Percentiles rank a stretch among this genome's conserved stretches.
Conservation (phyloP, 1,140 invertebrate genomes). For the Sarcophaga bullata region DNA sequence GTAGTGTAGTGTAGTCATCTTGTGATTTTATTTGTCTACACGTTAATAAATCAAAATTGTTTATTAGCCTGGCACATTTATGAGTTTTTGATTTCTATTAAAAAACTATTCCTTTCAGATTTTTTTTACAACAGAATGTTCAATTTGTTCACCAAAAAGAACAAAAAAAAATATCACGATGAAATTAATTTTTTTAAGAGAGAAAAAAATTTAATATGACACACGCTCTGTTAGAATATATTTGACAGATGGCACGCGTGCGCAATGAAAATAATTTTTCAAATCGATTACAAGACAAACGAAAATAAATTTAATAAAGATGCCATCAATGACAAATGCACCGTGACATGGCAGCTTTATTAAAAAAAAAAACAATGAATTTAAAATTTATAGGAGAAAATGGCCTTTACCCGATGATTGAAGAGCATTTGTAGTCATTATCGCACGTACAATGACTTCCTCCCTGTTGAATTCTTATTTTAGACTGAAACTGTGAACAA, state of each 20-base stretch:
- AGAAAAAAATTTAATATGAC: neutral
- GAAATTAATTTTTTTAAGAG: too few relatives aligned
- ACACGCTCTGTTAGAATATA: conserved; percentile 25
- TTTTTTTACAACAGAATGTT: neutral
- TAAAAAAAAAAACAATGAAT: too few relatives aligned
- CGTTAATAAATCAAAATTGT: conserved; percentile 38
- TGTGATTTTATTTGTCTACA: conserved; percentile 2
- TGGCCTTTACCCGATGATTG: too few relatives aligned
- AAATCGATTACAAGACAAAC: neutral
- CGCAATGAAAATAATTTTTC: conserved; percentile 38
- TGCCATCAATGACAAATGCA: conserved; percentile 13
- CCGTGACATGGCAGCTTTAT: conserved; percentile 31
- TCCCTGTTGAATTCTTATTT: too few relatives aligned
- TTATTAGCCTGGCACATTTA: conserved; percentile 40
- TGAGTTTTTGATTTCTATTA: conserved; percentile 38
- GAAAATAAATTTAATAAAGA: conserved; percentile 1
- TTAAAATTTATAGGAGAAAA: too few relatives aligned
- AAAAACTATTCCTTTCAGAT: neutral
- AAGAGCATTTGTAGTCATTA: too few relatives aligned
- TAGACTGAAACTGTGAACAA: too few relatives aligned
- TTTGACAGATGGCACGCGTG: conserved; percentile 40
- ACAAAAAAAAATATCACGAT: neutral
- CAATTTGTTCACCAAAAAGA: too few relatives aligned
- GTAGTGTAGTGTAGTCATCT: neutral
- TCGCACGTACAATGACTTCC: too few relatives aligned